A percentile compares a stretch with the other conserved stretches of the same genome.
Conservation (phyloP, 2,113 vertebrate species). For the Muntiacus muntjak region DNA sequence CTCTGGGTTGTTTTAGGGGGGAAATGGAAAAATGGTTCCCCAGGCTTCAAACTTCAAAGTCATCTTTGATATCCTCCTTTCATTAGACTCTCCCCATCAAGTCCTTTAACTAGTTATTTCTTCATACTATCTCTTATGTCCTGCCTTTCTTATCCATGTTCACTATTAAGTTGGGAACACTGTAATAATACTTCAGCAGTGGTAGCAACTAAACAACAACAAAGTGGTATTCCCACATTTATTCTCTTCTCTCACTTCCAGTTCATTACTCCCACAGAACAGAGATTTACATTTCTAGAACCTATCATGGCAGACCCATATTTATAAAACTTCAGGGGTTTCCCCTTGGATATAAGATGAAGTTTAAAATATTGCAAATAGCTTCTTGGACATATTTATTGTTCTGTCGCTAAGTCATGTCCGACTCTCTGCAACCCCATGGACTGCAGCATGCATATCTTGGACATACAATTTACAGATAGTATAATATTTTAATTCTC, state of each 20-base stretch:
- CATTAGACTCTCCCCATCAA: background rate
- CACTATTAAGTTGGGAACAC: background rate
- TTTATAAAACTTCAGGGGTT: slow-evolving; percentile 28
- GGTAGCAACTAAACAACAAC: background rate
- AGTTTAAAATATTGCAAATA: slow-evolving; percentile 6
- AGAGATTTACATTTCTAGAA: slow-evolving; percentile 25
- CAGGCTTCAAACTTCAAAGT: background rate
- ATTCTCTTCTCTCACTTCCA: background rate
- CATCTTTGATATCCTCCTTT: background rate
- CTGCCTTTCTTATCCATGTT: background rate
- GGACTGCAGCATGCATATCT: background rate
- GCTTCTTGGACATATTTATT: background rate
- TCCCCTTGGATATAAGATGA: background rate
- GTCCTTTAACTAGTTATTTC: background rate
- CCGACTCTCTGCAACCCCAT: background rate
- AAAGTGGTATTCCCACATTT: background rate
- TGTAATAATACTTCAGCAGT: background rate
- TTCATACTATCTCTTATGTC: background rate
- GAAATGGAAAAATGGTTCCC: background rate
- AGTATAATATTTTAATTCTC: background rate
- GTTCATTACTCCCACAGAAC: slow-evolving; percentile 7
- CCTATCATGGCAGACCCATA: background rate
- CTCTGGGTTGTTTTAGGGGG: background rate
- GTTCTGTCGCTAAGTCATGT: background rate
- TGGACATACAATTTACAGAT: background rate